These are phyloP conservation scores for Amblyjoppa fuscipennis DNA, from an alignment of 2,888 invertebrate genomes.

Conservation along the genomic window DNA sequence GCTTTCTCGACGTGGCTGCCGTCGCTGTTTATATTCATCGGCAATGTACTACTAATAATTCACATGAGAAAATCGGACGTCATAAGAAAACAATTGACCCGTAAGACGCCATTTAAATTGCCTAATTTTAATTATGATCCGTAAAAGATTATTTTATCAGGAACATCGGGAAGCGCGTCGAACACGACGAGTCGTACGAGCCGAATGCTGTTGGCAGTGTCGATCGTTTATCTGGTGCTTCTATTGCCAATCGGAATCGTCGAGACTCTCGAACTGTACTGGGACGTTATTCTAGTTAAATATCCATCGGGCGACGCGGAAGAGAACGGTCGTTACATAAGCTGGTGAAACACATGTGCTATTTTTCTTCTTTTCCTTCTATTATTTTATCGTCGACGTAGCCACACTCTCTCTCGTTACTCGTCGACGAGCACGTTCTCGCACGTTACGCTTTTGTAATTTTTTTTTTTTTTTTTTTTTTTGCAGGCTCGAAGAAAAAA, in stretches of 20 bases:
- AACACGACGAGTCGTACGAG: slow-evolving; percentile 77
- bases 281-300: slow-evolving; percentile 79
- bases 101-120: slow-evolving; percentile 68
- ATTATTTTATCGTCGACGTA: neutral
- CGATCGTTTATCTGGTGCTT: slow-evolving; percentile 82
- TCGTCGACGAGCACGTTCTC: slow-evolving; percentile 6
- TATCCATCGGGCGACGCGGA: slow-evolving; percentile 69
- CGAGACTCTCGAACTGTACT: slow-evolving; percentile 82
- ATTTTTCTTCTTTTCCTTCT: neutral
- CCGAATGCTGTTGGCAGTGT: slow-evolving; percentile 81
- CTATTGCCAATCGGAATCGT: slow-evolving; percentile 82
- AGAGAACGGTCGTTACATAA: slow-evolving; percentile 77
- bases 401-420: neutral
- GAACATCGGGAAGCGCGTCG: slow-evolving; percentile 72
- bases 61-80: slow-evolving; percentile 77
- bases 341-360: slow-evolving; percentile 76
- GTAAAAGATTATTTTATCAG: slow-evolving; percentile 68
- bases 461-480: slow-evolving; percentile 30
- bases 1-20: slow-evolving; percentile 84
- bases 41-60: slow-evolving; percentile 80
- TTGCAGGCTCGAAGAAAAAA: slow-evolving; percentile 81
- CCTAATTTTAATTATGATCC: slow-evolving; percentile 32
- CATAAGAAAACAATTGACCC: slow-evolving; percentile 76
- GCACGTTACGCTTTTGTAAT: slow-evolving; percentile 9
- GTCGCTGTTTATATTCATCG: slow-evolving; percentile 81